Base-by-base conservation (phyloP, 64 coral and sea anemone species). In the Platygyra sinensis region DNA sequence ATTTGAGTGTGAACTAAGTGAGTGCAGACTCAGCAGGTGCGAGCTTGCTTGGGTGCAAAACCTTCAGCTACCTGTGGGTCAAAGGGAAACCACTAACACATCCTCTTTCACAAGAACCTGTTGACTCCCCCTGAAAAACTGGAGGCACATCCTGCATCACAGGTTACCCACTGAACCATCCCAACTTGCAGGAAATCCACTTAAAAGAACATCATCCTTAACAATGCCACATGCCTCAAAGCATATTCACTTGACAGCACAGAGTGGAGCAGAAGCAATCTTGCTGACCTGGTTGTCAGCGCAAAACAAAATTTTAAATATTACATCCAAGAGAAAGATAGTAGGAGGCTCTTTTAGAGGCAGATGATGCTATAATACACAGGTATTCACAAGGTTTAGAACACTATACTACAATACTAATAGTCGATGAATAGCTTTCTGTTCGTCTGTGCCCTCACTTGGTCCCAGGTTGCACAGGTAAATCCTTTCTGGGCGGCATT, bases 401-500 rank as follows among this genome's bases (percentile, higher is more conserved):
- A 22, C 62, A 62, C 17, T 83, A 72, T 72, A 38, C 62, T 71
- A 85, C 38, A 85, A 72, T 25, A 57, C 46, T 67, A 72, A 72
- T 36, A 31, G 62, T 52, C 64, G 30, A 83, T 65, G 80, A 83
- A 30, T n/a, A 69, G 33, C 62, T n/a, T 51, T 72, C 3, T 62
- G 20, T 30, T 83, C 24, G 60, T 83, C 32, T 18, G 24, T 10
- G 0, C 18, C 2, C 20, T 85, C 63, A 85, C 81, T 85, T 85
- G 33, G 19, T 71, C 65, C 81, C 81, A 29, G 81, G 62, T 20
- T 85, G 81, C 15, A 28, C 38, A 4, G 93, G 87, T 71, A 91
- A 61, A 60, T 99, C 97, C 84, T 98, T 98, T 30, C 96, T 86
- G 51, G 97, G 97, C 10, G 97, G 97, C 97, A 96, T 99, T 59